Evolutionary conservation across 2,113 vertebrate species (phyloP).

Genomic region (Rhegmatorhina hoffmannsi): DNA sequence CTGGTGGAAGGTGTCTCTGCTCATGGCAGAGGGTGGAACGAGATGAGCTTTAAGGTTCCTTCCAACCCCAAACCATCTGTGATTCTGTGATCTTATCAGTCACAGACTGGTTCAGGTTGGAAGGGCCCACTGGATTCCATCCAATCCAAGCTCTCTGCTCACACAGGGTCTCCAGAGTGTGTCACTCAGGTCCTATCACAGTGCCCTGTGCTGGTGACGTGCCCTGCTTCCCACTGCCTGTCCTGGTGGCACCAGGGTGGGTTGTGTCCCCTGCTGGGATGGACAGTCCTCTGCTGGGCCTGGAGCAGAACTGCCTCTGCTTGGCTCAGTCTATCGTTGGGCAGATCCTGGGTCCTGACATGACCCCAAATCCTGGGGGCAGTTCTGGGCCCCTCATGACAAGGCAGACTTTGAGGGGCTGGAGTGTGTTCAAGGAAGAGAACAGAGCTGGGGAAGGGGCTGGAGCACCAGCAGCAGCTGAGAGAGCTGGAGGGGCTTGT

Average conservation of each 20-base stretch:
- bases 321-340: fast-evolving
- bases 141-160: neutral
- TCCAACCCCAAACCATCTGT: neutral
- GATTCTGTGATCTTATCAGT: neutral
- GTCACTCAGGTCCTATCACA: neutral
- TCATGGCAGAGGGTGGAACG: neutral
- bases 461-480: neutral
- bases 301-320: neutral
- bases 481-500: neutral
- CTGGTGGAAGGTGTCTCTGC: neutral
- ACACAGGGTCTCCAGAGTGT: neutral
- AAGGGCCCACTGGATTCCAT: neutral
- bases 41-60: fast-evolving
- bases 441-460: fast-evolving
- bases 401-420: fast-evolving
- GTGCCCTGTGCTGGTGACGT: fast-evolving
- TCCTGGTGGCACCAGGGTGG: neutral
- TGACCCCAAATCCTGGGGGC: neutral
- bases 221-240: neutral
- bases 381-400: neutral
- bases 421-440: fast-evolving
- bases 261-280: neutral
- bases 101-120: neutral
- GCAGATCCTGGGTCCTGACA: neutral
- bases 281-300: neutral